Conservation (phyloP, 2,113 vertebrate genomes). For the Scalopus aquaticus region DNA sequence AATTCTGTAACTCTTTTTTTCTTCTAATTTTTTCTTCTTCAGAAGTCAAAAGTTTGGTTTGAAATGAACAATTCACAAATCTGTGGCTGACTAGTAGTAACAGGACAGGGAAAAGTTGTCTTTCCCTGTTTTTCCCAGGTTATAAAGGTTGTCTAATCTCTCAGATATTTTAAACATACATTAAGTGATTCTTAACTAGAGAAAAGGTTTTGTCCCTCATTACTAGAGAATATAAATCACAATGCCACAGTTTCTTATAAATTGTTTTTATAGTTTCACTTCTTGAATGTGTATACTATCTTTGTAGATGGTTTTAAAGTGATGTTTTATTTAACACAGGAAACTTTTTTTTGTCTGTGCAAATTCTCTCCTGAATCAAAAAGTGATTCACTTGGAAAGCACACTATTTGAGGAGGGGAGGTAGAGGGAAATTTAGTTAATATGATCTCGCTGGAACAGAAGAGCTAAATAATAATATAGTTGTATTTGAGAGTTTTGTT, state of each 20-base stretch:
- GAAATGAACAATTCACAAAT: neutral
- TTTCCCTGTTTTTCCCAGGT: too few relatives aligned
- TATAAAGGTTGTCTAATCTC: neutral
- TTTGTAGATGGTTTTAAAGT: slow-evolving; percentile 51
- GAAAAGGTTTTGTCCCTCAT: slow-evolving; percentile 45
- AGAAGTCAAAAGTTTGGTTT: slow-evolving; percentile 15
- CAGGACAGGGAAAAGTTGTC: neutral
- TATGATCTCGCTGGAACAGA: neutral
- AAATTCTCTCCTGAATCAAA: slow-evolving; percentile 34
- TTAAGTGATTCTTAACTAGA: slow-evolving; percentile 39
- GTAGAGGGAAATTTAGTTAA: neutral
- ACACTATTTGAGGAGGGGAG: too few relatives aligned
- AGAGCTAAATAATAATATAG: slow-evolving; percentile 4
- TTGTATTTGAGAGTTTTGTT: slow-evolving; percentile 8
- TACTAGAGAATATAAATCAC: slow-evolving; percentile 39
- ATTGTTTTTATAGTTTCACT: slow-evolving; percentile 55
- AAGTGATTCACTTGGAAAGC: neutral
- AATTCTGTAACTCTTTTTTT: neutral
- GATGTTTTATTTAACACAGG: slow-evolving; percentile 48
- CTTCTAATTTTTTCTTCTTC: neutral
- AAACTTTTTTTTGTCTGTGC: neutral
- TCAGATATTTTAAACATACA: neutral
- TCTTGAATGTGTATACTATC: slow-evolving; percentile 16
- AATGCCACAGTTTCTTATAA: slow-evolving; percentile 40
- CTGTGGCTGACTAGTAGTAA: neutral